Conservation (phyloP, 2,888 invertebrate genomes). For the Pegoplata infirma region DNA sequence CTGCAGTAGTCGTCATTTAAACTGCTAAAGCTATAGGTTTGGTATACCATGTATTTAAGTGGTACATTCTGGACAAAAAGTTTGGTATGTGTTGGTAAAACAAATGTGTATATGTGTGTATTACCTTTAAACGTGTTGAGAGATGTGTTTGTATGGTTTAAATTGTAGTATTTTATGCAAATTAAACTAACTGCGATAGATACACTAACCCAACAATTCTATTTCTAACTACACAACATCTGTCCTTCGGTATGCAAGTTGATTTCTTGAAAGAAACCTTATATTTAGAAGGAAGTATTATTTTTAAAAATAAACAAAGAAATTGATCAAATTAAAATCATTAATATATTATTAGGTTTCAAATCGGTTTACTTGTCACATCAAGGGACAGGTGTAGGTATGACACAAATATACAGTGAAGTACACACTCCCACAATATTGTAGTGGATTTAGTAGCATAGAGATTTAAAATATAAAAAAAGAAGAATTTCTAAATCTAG, state of each 20-base stretch:
- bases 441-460: no score
- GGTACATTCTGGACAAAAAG: constrained; percentile 4
- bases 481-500: constrained; percentile 22
- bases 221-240: constrained; percentile 16
- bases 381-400: no score
- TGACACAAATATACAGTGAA: background rate
- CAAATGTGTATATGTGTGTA: background rate
- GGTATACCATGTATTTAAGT: constrained; percentile 43
- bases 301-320: no score
- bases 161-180: constrained; percentile 59
- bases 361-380: no score
- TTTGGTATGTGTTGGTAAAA: background rate
- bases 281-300: no score
- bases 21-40: constrained; percentile 21
- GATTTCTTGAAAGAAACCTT: no score
- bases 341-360: no score
- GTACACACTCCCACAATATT: background rate
- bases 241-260: constrained; percentile 18
- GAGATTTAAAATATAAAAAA: background rate
- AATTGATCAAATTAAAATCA: no score
- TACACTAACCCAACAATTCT: constrained; percentile 23
- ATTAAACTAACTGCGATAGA: constrained; percentile 44
- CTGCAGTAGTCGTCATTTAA: background rate
- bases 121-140: constrained; percentile 15
- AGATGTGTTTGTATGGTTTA: constrained; percentile 23